A percentile compares a stretch with the other conserved stretches of the same genome.
These are phyloP conservation scores for Zaprionus nigranus DNA, from an alignment of 1,140 invertebrate genomes.

Conservation along the genomic window DNA sequence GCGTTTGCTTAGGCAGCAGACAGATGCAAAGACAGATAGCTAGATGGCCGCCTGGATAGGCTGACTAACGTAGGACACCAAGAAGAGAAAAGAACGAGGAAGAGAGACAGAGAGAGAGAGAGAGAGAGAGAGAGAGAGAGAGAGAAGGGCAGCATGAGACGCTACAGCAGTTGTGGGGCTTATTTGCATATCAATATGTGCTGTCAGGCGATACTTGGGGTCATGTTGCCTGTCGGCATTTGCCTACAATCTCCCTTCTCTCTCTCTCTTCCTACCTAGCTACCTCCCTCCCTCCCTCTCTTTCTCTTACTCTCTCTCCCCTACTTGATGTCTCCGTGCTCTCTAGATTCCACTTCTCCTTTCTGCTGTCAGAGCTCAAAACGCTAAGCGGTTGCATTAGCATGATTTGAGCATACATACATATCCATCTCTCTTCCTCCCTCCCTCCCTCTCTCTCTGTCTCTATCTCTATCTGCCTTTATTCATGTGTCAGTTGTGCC, in stretches of 20 bases:
- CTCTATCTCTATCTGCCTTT: neutral
- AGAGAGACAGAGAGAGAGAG: neutral
- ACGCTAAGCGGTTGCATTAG: constrained; percentile 45
- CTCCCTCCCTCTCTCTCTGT: neutral
- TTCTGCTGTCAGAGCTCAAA: constrained; percentile 13
- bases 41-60: constrained; percentile 19
- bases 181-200: constrained; percentile 75
- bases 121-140: too few species aligned
- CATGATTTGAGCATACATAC: constrained; percentile 22
- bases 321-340: neutral
- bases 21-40: constrained; percentile 27
- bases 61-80: neutral
- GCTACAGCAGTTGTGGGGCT: constrained; percentile 30
- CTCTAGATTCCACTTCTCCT: neutral
- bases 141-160: too few species aligned
- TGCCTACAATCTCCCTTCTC: neutral
- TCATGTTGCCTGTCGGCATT: constrained; percentile 17
- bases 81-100: neutral
- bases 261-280: neutral
- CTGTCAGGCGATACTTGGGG: constrained; percentile 22
- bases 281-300: neutral
- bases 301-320: too few species aligned
- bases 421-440: neutral
- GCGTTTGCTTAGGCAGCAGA: constrained; percentile 36
- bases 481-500: neutral